A percentile compares a stretch with the other conserved stretches of the same genome.
Conservation (phyloP, 2,888 invertebrate genomes). For the Ennomos quercinarius region DNA sequence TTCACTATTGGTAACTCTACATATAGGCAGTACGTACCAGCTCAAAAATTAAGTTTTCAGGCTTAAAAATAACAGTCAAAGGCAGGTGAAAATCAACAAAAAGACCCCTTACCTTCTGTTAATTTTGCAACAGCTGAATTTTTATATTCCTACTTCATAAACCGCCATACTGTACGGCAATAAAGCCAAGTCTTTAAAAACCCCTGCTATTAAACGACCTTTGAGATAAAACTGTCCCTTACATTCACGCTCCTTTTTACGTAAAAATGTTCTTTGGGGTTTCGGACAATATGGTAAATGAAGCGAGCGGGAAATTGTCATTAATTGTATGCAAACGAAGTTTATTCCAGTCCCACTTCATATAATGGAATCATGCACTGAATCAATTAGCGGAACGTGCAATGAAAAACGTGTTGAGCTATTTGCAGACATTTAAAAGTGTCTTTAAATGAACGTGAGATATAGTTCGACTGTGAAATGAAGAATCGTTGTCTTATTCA, state of each 20-base stretch:
- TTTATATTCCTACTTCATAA: conserved; percentile 40
- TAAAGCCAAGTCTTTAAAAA: conserved; percentile 42
- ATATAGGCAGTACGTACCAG: no score
- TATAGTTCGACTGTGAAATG: conserved; percentile 6
- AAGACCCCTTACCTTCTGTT: conserved; percentile 11
- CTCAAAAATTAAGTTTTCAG: no score
- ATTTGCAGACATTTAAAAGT: conserved; percentile 25
- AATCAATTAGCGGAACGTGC: conserved; percentile 59
- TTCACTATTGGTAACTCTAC: no score
- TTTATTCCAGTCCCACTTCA: conserved; percentile 69
- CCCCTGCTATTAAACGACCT: conserved; percentile 32
- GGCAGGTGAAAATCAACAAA: conserved; percentile 3
- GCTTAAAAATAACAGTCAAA: no score
- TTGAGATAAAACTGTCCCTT: conserved; percentile 33
- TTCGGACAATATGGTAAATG: conserved; percentile 62
- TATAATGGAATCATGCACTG: conserved; percentile 71
- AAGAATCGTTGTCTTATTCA: background rate
- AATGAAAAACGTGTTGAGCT: conserved; percentile 23
- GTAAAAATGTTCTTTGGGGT: conserved; percentile 25
- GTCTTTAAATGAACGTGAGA: background rate
- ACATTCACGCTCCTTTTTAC: conserved; percentile 27
- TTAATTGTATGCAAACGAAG: conserved; percentile 76
- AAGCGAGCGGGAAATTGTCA: conserved; percentile 58
- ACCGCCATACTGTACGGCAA: conserved; percentile 39
- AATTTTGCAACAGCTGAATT: conserved; percentile 32